A percentile compares a stretch with the other conserved stretches of the same genome.
Evolutionary conservation across 2,888 invertebrate genomes (phyloP).

Genomic region (Sialis fuliginosa): DNA sequence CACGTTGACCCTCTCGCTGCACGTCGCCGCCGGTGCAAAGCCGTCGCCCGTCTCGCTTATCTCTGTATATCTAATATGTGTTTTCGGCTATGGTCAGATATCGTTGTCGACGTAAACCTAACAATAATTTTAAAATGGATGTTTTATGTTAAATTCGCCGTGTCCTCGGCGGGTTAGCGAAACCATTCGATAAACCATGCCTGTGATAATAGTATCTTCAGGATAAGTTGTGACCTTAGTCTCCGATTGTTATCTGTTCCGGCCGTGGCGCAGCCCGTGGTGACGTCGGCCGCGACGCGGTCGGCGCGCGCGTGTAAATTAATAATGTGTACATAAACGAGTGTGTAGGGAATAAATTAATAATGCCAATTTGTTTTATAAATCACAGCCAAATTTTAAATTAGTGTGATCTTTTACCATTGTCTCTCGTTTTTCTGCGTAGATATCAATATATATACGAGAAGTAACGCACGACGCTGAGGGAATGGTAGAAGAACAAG

Average conservation of each 20-base stretch:
- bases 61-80: too few species aligned
- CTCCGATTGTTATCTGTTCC: slow-evolving; percentile 32
- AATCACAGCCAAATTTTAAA: neutral
- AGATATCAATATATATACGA: too few species aligned
- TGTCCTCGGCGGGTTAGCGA: slow-evolving; percentile 1
- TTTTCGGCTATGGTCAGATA: too few species aligned
- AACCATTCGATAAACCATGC: slow-evolving; percentile 30
- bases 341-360: neutral
- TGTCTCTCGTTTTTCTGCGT: too few species aligned
- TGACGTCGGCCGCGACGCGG: slow-evolving; percentile 5
- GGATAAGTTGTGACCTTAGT: slow-evolving; percentile 51
- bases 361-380: slow-evolving; percentile 1
- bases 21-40: neutral
- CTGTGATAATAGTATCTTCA: slow-evolving; percentile 54
- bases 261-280: slow-evolving; percentile 12
- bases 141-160: neutral
- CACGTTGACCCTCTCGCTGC: neutral
- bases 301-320: slow-evolving; percentile 17
- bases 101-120: too few species aligned
- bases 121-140: neutral
- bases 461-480: too few species aligned
- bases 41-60: too few species aligned
- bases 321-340: slow-evolving; percentile 25
- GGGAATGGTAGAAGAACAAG: too few species aligned
- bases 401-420: too few species aligned